Evolutionary conservation across 2,113 vertebrate species (phyloP).

Genomic region (Oreochromis niloticus): DNA sequence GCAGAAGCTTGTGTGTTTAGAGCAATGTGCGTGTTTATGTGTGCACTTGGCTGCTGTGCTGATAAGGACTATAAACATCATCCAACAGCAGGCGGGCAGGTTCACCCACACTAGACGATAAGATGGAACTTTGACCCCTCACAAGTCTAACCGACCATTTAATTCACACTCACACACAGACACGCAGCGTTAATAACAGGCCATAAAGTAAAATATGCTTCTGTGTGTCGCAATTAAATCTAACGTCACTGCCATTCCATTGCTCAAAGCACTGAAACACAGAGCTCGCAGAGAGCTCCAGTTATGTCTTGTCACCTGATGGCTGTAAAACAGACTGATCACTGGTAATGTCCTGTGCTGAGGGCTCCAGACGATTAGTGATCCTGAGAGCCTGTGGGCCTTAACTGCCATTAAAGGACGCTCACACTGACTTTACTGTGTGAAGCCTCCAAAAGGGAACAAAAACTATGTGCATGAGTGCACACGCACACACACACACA

Average conservation of each 20-base stretch:
- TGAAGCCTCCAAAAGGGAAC: conserved; percentile 4
- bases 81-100: conserved; percentile 63
- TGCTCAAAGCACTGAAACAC: neutral
- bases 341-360: conserved; percentile 31
- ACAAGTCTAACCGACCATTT: conserved; percentile 54
- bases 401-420: conserved; percentile 21
- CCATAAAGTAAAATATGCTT: conserved; percentile 43
- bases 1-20: conserved; percentile 44
- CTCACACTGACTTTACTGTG: conserved; percentile 13
- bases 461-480: neutral
- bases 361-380: conserved; percentile 9
- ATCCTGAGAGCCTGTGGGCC: conserved; percentile 25
- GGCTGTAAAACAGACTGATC: conserved; percentile 48
- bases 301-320: conserved; percentile 28
- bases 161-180: conserved; percentile 22
- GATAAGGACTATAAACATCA: conserved; percentile 71
- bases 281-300: neutral
- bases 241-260: conserved; percentile 51
- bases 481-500: neutral
- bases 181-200: neutral
- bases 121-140: conserved; percentile 63
- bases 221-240: conserved; percentile 49
- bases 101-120: conserved; percentile 48
- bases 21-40: conserved; percentile 9
- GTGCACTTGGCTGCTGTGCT: conserved; percentile 39